Conservation (phyloP, 2,113 vertebrate species). For the Cichladusa arquata region DNA sequence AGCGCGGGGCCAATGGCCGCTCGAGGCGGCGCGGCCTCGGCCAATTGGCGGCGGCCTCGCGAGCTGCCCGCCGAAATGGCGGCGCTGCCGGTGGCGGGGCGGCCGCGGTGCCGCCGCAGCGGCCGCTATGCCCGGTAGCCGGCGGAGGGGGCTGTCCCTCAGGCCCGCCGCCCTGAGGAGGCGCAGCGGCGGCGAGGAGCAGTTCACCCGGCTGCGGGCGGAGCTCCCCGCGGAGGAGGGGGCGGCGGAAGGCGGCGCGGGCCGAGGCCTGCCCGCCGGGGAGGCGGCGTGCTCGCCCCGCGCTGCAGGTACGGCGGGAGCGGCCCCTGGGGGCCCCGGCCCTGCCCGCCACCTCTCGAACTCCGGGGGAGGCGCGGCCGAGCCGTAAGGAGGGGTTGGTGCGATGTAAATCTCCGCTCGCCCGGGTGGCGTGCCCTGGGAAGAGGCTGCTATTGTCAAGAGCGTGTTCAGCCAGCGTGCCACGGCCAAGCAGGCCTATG, state of each 20-base stretch:
- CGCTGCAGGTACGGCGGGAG: slow-evolving; percentile 13
- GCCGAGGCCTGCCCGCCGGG: not conserved
- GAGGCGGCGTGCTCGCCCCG: not conserved
- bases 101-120: not conserved
- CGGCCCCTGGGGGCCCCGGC: not conserved
- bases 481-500: rapidly evolving
- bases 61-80: too few relatives aligned
- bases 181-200: not conserved
- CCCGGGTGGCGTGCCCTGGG: not conserved
- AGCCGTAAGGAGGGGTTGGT: not conserved
- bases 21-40: too few relatives aligned
- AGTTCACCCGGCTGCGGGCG: not conserved
- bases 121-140: not conserved
- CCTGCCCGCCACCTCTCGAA: not conserved
- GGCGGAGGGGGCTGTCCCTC: not conserved
- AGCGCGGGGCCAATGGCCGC: not conserved
- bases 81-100: too few relatives aligned
- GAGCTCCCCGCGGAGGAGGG: not conserved
- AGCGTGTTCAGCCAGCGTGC: not conserved
- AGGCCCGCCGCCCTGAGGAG: not conserved
- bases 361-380: not conserved
- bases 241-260: not conserved
- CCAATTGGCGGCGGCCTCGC: too few relatives aligned
- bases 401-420: not conserved
- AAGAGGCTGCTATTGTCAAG: not conserved